Evolutionary conservation across 2,113 vertebrate species (phyloP).

Genomic region (human): DNA sequence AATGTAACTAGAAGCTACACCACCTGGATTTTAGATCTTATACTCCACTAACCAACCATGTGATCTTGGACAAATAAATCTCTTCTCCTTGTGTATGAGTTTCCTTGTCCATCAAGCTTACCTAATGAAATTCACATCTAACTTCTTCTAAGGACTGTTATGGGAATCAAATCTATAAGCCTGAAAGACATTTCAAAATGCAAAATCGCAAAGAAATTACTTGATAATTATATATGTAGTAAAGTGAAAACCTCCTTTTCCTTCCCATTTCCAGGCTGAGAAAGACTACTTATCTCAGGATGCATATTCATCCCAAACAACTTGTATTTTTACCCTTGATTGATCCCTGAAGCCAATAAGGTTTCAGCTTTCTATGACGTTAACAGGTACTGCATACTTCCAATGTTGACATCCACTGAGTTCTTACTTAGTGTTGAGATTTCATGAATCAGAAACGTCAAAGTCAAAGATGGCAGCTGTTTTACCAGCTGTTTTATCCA

Average conservation of each 20-base stretch:
- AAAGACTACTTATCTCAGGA: too few relatives aligned
- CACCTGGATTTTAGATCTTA: not conserved
- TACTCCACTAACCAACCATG: too few relatives aligned
- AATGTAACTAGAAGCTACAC: not conserved
- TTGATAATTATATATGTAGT: not conserved
- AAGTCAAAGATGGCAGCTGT: too few relatives aligned
- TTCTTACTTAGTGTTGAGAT: not conserved
- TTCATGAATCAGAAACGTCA: not conserved
- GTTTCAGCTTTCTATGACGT: not conserved
- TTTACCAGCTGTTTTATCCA: not conserved
- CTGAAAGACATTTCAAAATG: not conserved
- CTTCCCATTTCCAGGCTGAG: too few relatives aligned
- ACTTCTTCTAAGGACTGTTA: not conserved
- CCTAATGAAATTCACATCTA: not conserved
- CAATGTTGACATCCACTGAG: not conserved
- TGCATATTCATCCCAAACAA: not conserved
- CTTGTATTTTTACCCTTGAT: fast-evolving
- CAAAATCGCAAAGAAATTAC: not conserved
- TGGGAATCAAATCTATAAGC: not conserved
- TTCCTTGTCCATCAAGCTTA: not conserved
- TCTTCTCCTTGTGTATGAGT: not conserved
- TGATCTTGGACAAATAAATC: not conserved
- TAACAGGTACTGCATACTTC: fast-evolving
- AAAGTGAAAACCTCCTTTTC: not conserved
- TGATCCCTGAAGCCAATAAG: fast-evolving